Percentiles rank a stretch among this genome's conserved stretches.
phyloP scores from a whole-genome alignment of 2,113 vertebrate genomes.

The Maccullochella peelii region DNA sequence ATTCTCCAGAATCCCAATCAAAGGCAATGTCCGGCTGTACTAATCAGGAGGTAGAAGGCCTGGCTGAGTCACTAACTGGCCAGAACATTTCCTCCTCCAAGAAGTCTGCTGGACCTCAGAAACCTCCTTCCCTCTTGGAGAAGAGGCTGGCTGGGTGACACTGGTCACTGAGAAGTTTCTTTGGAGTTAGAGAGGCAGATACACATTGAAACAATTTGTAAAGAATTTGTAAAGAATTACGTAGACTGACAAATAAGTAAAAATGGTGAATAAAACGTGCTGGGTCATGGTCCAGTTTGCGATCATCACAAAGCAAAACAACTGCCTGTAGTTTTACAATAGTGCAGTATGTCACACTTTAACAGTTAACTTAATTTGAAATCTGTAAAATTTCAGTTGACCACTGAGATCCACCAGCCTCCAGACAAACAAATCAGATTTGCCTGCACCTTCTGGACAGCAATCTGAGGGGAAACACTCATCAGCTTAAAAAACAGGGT shows the following conservation, averaged over 20 bases:
- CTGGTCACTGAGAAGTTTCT: neutral
- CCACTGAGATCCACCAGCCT: no score
- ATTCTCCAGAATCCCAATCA: constrained; percentile 59
- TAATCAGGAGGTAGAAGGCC: constrained; percentile 54
- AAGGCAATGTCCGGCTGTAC: constrained; percentile 41
- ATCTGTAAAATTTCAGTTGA: no score
- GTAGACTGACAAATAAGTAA: neutral
- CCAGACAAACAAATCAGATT: neutral
- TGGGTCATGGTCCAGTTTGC: neutral
- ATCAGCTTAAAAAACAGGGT: neutral
- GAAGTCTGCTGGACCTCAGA: constrained; percentile 18
- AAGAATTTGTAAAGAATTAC: no score
- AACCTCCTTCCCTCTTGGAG: neutral
- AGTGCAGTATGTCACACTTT: neutral
- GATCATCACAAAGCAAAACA: neutral
- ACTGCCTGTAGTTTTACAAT: neutral
- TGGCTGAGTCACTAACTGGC: constrained; percentile 50
- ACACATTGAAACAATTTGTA: neutral
- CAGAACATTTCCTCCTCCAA: constrained; percentile 41
- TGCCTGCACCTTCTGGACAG: neutral
- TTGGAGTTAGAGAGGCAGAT: neutral
- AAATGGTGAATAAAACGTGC: neutral
- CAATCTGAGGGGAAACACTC: neutral
- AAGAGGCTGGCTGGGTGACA: neutral
- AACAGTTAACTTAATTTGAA: neutral